Evolutionary conservation across 2,113 vertebrate genomes (phyloP).

Genomic region (Pachypanchax playfairii): DNA sequence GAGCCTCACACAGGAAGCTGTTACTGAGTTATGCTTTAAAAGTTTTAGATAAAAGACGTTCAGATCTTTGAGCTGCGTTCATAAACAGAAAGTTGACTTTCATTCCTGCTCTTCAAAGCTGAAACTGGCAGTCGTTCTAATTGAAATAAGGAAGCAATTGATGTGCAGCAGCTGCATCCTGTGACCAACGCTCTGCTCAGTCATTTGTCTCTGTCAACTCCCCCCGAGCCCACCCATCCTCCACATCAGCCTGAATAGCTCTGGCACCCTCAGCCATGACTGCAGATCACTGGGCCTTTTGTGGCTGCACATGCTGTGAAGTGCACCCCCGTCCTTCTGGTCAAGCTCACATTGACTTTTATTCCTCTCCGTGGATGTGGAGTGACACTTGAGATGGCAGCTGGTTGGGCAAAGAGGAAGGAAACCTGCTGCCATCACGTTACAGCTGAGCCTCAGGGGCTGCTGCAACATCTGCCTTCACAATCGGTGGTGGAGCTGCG

Average conservation of each 20-base stretch:
- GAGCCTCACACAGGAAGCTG: no score
- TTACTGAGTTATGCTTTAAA: conserved; percentile 14
- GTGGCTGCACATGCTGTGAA: conserved; percentile 46
- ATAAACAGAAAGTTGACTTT: conserved; percentile 38
- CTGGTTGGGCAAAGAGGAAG: conserved; percentile 56
- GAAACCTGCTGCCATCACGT: conserved; percentile 51
- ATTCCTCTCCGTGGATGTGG: conserved; percentile 35
- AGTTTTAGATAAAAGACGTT: conserved; percentile 10
- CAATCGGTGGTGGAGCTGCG: conserved; percentile 71
- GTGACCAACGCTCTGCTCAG: conserved; percentile 67
- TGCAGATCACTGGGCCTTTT: conserved; percentile 46
- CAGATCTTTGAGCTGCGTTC: no score
- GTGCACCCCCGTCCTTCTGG: conserved; percentile 46
- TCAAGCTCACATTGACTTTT: conserved; percentile 64
- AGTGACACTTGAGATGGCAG: conserved; percentile 68
- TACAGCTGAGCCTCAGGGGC: conserved; percentile 56
- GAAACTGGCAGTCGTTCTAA: conserved; percentile 64
- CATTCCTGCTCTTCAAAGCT: conserved; percentile 25
- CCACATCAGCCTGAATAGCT: conserved; percentile 60
- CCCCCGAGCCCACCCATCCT: conserved; percentile 55
- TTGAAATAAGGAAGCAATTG: conserved; percentile 75
- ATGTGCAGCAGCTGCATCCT: conserved; percentile 80
- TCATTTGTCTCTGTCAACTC: conserved; percentile 76
- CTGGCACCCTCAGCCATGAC: conserved; percentile 57
- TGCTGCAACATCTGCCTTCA: conserved; percentile 78